Base-by-base conservation (phyloP, 2,797 vertebrate species). In the Enoplosus armatus region DNA sequence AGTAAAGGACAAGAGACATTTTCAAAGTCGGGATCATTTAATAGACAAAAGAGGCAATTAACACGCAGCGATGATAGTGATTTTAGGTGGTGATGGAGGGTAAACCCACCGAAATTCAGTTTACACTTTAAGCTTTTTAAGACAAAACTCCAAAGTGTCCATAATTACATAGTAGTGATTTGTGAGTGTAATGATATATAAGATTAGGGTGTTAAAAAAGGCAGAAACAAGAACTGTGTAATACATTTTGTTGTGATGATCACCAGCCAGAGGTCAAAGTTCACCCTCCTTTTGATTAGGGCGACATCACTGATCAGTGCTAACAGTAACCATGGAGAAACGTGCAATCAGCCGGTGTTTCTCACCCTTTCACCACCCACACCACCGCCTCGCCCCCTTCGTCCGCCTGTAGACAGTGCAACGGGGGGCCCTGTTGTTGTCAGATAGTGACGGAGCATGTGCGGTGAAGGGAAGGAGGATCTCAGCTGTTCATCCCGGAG, bases 401-500 rank as follows among this genome's bases (percentile, higher is more conserved):
- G 74, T 79, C 67, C 9, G 33, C 56, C 77, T 61, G 59, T 31
- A 81, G 61, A 89, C 78, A 82, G 47, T 78, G 39, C n/a, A n/a
- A n/a, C n/a, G n/a, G n/a, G n/a, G 3, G 47, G 39, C 67, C 62
- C 81, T 83, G 88, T 87, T 90, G 61, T 86, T 71, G 79, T 87
- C 80, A 83, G 59, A 89, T 80, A 76, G 82, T 86, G 84, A 93
- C 80, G 51, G 85, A 85, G 87, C 82, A 90, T 90, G 77, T 86
- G 87, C 75, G 76, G 67, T 89, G 89, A n/a, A 91, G 90, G 87
- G 89, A 92, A 90, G 85, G 77, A 87, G 82, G 76, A 90, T 87
- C 87, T 91, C 88, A 91, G 90, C 87, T 92, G 92, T 91, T 91
- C 76, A 78, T 85, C 70, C 73, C 55, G 56, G 69, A 75, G 83